Base-by-base conservation (phyloP, 2,888 invertebrate genomes). In the Anthophora plumipes region DNA sequence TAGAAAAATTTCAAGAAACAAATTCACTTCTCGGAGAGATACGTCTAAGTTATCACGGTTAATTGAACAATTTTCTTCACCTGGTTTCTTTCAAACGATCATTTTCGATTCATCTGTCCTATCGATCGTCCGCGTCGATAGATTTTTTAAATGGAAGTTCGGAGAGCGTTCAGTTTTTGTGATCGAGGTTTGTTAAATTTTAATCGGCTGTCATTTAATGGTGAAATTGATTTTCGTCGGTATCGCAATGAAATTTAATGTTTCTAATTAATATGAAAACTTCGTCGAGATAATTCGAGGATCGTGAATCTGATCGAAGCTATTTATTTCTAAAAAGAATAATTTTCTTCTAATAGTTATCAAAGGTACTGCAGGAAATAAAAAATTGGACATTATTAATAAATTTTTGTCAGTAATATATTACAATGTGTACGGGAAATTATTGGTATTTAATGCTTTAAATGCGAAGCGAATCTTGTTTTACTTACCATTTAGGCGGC, bases 181-280 rank as follows among this genome's bases (percentile, higher is more conserved):
- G 39, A 52, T 64, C 37, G 64, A 9, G 8, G 6, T 14, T 20
- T 6, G 14, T 64, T 39, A 9, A 64, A 64, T 50, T 39, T 22
- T 14, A 50, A 22, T 37, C 50, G 4, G n/a, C 31, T 14, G 37
- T 39, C 64, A 22, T 50, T 66, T 64, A 37, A 37, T n/a, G 14
- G 17, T 3, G 37, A 50, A 14, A 39, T 6, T 9, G 20, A 17
- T 50, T 50, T n/a, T 50, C 14, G 5, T 1, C 14, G n/a, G 48
- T 1, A n/a, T 48, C 37, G 17, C 39, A 60, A 70, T 39, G 22
- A 60, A 50, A 50, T 48, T 60, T 39, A 70, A 70, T 50, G 14
- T 70, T 60, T 70, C 12, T 50, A 60, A 39, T 70, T 50, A 70
- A 60, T 41, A 60, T n/a, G 60, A 17, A 70, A 48, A 60, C 60